A percentile compares a stretch with the other conserved stretches of the same genome.
phyloP scores from a whole-genome alignment of 2,888 invertebrate genomes.

The Dione vanillae region DNA sequence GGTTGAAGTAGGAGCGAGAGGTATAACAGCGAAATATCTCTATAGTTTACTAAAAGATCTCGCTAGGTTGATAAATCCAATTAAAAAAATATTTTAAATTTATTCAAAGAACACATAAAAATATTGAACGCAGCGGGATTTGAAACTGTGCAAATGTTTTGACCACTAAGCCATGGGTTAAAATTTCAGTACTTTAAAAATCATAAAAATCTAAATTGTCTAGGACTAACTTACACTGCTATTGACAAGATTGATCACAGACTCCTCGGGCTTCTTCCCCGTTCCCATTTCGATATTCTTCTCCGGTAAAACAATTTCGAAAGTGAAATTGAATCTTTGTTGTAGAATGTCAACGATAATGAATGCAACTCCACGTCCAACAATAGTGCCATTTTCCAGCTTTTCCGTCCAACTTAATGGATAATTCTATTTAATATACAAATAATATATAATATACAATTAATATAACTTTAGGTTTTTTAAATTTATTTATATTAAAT shows the following conservation, averaged over 20 bases:
- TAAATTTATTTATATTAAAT: too few species aligned
- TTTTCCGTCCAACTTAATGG: constrained; percentile 84
- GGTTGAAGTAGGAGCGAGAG: too few species aligned
- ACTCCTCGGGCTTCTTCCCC: constrained; percentile 82
- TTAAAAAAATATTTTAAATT: too few species aligned
- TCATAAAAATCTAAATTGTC: too few species aligned
- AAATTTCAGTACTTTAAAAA: too few species aligned
- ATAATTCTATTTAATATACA: constrained; percentile 76
- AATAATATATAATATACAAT: neutral
- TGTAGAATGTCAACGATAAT: constrained; percentile 87
- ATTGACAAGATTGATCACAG: constrained; percentile 86
- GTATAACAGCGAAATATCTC: too few species aligned
- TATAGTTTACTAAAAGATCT: too few species aligned
- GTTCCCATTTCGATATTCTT: constrained; percentile 84
- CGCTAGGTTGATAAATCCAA: too few species aligned
- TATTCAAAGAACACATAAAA: too few species aligned
- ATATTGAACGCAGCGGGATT: too few species aligned
- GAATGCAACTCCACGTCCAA: constrained; percentile 90
- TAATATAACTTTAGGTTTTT: neutral
- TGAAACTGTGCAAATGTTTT: too few species aligned
- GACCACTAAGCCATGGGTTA: too few species aligned
- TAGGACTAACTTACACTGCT: constrained; percentile 77
- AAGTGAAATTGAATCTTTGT: constrained; percentile 89
- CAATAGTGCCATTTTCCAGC: constrained; percentile 78
- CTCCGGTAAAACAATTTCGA: constrained; percentile 86